A percentile compares a stretch with the other conserved stretches of the same genome.
These are phyloP conservation scores for Papilio machaon DNA, from an alignment of 1,140 invertebrate genomes.

Conservation along the genomic window DNA sequence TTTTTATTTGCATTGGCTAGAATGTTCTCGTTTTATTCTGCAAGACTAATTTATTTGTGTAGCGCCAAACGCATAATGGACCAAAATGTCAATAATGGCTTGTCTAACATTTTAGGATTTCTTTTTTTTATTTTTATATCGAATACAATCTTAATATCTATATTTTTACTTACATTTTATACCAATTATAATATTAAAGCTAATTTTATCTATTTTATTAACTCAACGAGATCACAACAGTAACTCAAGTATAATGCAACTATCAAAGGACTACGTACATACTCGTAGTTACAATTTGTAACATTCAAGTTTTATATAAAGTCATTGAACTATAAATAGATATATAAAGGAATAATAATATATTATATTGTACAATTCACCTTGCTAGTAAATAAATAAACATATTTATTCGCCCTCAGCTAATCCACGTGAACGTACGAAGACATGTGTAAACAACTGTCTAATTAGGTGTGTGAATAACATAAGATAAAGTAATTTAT, in stretches of 20 bases:
- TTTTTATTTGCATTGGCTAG: neutral
- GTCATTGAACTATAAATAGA: slow-evolving; percentile 17
- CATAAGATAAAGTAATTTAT: slow-evolving; percentile 13
- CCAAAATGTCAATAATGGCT: neutral
- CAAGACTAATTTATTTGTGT: neutral
- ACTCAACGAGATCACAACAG: too few relatives aligned
- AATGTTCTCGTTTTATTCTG: neutral
- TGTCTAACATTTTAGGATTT: neutral
- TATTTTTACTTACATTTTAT: too few relatives aligned
- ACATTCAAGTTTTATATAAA: slow-evolving; percentile 4
- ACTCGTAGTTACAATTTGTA: neutral
- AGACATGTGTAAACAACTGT: slow-evolving; percentile 12
- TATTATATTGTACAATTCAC: slow-evolving; percentile 3
- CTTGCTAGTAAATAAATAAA: slow-evolving; percentile 11
- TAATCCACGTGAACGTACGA: neutral
- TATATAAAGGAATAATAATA: neutral
- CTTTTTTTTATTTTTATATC: neutral
- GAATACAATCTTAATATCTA: too few relatives aligned
- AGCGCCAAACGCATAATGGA: neutral
- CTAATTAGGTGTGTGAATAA: neutral
- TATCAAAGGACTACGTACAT: too few relatives aligned
- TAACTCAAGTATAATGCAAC: too few relatives aligned
- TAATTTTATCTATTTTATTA: neutral
- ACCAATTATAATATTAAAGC: too few relatives aligned
- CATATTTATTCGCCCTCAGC: slow-evolving; percentile 8